Conservation (phyloP, 2,888 invertebrate genomes). For the Meteorus colon region DNA sequence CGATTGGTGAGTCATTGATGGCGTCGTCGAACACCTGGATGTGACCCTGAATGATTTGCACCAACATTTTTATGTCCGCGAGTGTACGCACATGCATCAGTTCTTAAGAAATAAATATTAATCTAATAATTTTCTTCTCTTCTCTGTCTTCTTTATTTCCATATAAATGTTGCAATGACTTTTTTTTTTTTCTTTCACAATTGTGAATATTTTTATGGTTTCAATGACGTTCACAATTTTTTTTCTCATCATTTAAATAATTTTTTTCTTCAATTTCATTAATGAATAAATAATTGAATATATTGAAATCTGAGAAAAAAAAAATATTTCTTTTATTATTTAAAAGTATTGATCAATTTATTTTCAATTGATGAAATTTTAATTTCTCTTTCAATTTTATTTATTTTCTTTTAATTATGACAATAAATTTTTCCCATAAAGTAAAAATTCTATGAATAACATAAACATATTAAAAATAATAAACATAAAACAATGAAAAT, state of each 20-base stretch:
- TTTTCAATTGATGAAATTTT: no score
- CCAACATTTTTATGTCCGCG: conserved; percentile 37
- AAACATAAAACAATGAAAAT: not conserved
- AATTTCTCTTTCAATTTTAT: no score
- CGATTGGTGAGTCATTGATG: conserved; percentile 45
- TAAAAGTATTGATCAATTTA: no score
- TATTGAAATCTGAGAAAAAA: no score
- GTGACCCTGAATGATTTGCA: conserved; percentile 53
- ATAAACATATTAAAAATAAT: not conserved
- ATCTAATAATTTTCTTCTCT: conserved; percentile 40
- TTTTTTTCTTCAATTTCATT: no score
- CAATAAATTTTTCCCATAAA: not conserved
- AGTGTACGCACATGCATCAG: conserved; percentile 33
- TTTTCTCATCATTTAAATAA: no score
- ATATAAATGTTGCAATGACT: not conserved
- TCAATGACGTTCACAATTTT: no score
- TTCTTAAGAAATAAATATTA: not conserved
- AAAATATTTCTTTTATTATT: no score
- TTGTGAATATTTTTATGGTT: not conserved
- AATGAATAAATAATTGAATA: no score
- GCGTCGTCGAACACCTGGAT: conserved; percentile 51
- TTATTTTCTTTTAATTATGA: no score
- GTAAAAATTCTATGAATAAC: not conserved
- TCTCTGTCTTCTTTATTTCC: conserved; percentile 18
- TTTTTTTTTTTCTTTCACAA: not conserved